phyloP scores from a whole-genome alignment of 2,888 invertebrate genomes.

The Lycaena phlaeas region DNA sequence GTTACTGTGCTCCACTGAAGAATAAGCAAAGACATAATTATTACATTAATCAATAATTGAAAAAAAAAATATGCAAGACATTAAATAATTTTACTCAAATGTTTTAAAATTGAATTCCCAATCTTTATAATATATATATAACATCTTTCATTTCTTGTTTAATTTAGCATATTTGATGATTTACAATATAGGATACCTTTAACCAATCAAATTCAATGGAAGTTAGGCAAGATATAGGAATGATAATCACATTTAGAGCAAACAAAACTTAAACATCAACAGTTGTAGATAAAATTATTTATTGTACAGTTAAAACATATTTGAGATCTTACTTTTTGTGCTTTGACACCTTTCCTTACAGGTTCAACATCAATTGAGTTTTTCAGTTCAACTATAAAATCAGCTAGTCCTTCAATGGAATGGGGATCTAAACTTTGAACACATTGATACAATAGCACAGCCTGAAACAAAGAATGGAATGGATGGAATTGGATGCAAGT shows the following conservation, averaged over 20 bases:
- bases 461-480: slow-evolving; percentile 67
- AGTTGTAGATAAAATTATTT: too few species aligned
- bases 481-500: too few species aligned
- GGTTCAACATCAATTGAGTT: slow-evolving; percentile 82
- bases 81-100: too few species aligned
- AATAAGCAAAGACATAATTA: slow-evolving; percentile 1
- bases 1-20: slow-evolving; percentile 94
- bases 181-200: too few species aligned
- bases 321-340: slow-evolving; percentile 80
- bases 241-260: too few species aligned
- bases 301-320: neutral
- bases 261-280: too few species aligned
- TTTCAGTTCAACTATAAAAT: slow-evolving; percentile 84
- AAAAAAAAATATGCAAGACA: neutral
- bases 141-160: too few species aligned
- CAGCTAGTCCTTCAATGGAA: slow-evolving; percentile 83
- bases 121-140: too few species aligned
- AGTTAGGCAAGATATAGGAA: too few species aligned
- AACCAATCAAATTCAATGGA: too few species aligned
- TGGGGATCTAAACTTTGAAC: slow-evolving; percentile 81
- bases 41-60: neutral
- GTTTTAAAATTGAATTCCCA: too few species aligned
- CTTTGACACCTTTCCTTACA: slow-evolving; percentile 88
- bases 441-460: slow-evolving; percentile 86
- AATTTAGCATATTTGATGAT: too few species aligned